Conservation (phyloP, 2,113 vertebrate species). For the Gulo gulo region DNA sequence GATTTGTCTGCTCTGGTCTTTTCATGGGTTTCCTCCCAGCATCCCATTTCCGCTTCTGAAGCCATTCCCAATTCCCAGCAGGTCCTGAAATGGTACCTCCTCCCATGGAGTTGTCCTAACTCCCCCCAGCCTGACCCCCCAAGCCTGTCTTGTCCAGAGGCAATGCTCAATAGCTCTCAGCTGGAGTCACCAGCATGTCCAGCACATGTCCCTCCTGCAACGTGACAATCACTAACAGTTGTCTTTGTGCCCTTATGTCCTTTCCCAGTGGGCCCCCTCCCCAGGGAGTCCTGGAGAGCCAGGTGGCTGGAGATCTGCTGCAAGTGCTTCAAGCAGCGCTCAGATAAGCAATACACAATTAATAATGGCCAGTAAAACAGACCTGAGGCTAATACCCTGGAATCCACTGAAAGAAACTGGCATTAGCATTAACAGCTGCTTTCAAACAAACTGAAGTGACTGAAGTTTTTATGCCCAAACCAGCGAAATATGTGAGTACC, state of each 20-base stretch:
- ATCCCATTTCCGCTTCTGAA: slow-evolving; percentile 23
- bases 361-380: not conserved
- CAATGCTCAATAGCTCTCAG: not conserved
- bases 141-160: not conserved
- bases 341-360: not conserved
- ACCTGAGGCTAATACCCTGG: not conserved
- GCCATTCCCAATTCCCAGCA: not conserved
- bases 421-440: not conserved
- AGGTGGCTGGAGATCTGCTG: not conserved
- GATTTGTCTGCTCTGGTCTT: not conserved
- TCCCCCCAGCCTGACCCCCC: not conserved
- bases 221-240: not conserved
- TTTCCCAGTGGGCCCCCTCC: not conserved
- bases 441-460: slow-evolving; percentile 36
- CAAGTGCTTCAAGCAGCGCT: not conserved
- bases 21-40: not conserved
- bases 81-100: not conserved
- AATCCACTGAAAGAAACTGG: slow-evolving; percentile 10
- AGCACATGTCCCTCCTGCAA: not conserved
- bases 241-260: not conserved
- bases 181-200: not conserved
- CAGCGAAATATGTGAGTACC: not conserved
- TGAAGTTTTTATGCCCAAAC: slow-evolving; percentile 29
- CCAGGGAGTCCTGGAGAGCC: not conserved
- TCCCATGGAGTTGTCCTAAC: not conserved